Base-by-base conservation (phyloP, 2,888 invertebrate species). In the Polydrusus tereticollis region DNA sequence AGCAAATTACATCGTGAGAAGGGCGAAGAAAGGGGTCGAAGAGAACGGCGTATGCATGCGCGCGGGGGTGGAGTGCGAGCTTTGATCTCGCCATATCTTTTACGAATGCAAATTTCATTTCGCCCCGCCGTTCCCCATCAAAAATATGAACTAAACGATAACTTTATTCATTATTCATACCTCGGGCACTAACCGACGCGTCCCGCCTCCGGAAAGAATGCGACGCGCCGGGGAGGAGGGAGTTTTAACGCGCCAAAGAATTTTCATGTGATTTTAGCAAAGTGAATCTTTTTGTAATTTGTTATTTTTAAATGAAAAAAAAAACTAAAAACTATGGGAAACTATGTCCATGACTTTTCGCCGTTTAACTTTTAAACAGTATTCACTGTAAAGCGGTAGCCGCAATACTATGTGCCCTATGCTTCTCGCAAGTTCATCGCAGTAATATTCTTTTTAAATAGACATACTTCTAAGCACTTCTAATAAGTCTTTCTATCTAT, bases 81-180 rank as follows among this genome's bases (percentile, higher is more conserved):
- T 86, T 86, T 86, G 86, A 86, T 86, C 86, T 86, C 85, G 84
- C 84, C 83, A 85, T 86, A 85, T 86, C 86, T 86, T 86, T 86
- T 86, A 86, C 86, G 84, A 84, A 86, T 86, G 86, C 86, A 86
- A 86, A 86, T 86, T 86, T 85, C 86, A 86, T 86, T 86, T 86
- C 82, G 83, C 85, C 83, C 82, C 84, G 84, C 85, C 85, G 84
- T 85, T 85, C 85, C 85, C 86, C 86, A 86, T 86, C 86, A 86
- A 87, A 88, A 88, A 88, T 88, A 88, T 88, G 87, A 88, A 87
- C 88, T 88, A 88, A 88, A 88, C 88, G 88, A 88, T 88, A 88
- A 88, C 87, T 86, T 83, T 86, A 88, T 88, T 88, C 88, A 88
- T 88, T 88, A 88, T 88, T 88, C 88, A 88, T 88, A 86, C 87